phyloP scores from a whole-genome alignment of 2,888 invertebrate genomes.

The Parnassius mnemosyne region DNA sequence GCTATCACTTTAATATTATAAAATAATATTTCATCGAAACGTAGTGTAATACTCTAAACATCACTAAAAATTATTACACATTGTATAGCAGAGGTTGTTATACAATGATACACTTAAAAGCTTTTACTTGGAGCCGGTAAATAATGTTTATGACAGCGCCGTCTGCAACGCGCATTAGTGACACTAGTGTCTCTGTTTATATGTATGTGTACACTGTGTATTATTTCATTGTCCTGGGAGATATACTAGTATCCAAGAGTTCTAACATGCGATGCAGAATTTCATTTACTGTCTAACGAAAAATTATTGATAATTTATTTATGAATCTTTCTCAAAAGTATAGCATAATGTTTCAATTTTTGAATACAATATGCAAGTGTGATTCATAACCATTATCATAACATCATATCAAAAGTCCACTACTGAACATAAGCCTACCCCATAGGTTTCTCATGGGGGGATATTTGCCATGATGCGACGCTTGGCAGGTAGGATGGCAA shows the following conservation, averaged over 20 bases:
- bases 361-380: too few species aligned
- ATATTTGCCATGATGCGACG: too few species aligned
- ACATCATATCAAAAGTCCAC: too few species aligned
- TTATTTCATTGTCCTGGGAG: not conserved
- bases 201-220: not conserved
- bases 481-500: too few species aligned
- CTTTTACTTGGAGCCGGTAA: slow-evolving; percentile 8
- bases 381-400: too few species aligned
- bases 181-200: not conserved
- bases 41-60: not conserved
- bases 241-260: not conserved
- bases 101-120: slow-evolving; percentile 3
- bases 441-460: too few species aligned
- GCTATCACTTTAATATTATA: too few species aligned
- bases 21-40: too few species aligned
- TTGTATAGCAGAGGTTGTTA: not conserved
- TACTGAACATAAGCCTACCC: too few species aligned
- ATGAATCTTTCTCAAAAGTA: too few species aligned
- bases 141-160: slow-evolving; percentile 4
- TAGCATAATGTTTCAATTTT: too few species aligned
- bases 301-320: too few species aligned
- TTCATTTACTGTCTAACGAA: not conserved
- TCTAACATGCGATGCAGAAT: not conserved
- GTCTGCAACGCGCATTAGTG: slow-evolving; percentile 3
- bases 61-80: not conserved